A percentile compares a stretch with the other conserved stretches of the same genome.
Conservation (phyloP, 1,140 invertebrate species). For the Araneus ventricosus region DNA sequence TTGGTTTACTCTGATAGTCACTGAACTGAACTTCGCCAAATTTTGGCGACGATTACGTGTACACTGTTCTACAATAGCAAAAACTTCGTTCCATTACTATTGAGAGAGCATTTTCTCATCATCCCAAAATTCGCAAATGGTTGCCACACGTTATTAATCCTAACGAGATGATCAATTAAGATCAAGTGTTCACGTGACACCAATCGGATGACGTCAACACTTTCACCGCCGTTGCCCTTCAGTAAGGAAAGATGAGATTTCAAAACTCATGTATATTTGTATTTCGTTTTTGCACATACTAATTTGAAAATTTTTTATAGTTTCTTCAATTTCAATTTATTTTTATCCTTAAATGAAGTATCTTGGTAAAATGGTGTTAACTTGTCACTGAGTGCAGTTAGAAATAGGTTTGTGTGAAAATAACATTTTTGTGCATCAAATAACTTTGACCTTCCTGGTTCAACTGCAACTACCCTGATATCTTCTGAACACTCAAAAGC, state of each 20-base stretch:
- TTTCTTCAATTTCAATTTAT: not conserved
- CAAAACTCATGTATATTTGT: conserved; percentile 19
- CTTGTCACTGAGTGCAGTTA: not conserved
- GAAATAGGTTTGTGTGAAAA: not conserved
- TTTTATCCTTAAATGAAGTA: not conserved
- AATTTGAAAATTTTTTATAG: not conserved
- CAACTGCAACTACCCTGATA: not conserved
- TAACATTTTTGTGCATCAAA: not conserved
- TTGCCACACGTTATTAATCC: conserved; percentile 67
- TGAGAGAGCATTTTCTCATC: conserved; percentile 37
- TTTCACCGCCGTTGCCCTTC: conserved; percentile 47
- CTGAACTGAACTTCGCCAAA: conserved; percentile 55
- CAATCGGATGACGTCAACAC: conserved; percentile 53
- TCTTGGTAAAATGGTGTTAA: not conserved
- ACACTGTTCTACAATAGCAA: conserved; percentile 42
- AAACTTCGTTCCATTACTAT: not conserved
- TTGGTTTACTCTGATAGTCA: not conserved
- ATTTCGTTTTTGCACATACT: not conserved
- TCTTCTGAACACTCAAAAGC: not conserved
- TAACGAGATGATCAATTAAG: conserved; percentile 73
- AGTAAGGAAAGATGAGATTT: conserved; percentile 35
- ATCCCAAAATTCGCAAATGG: conserved; percentile 51
- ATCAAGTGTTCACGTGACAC: conserved; percentile 66
- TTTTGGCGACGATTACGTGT: conserved; percentile 37
- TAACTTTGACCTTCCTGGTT: not conserved